These are phyloP conservation scores for Montipora efflorescens DNA, from an alignment of 64 coral and sea anemone species.

Conservation along the genomic window DNA sequence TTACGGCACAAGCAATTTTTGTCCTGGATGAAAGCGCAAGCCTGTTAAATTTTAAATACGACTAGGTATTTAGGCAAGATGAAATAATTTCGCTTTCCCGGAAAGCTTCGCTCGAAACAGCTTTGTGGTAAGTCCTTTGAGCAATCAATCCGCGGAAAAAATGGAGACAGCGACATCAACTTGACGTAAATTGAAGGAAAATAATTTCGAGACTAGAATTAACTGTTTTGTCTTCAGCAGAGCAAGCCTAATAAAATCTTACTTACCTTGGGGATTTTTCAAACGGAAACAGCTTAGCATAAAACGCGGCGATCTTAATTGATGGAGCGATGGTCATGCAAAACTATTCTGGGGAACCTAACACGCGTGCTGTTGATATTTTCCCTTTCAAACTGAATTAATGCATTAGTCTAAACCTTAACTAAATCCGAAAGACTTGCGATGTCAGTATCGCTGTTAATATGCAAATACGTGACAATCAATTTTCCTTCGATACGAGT, in stretches of 20 bases:
- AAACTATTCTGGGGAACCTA: no score
- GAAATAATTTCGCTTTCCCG: background rate
- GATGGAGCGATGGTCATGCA: no score
- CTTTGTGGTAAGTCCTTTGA: background rate
- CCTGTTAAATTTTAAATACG: background rate
- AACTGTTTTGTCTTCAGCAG: conserved; percentile 9
- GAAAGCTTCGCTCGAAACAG: background rate
- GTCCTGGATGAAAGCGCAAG: background rate
- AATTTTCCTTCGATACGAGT: conserved; percentile 15
- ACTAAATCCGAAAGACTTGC: background rate
- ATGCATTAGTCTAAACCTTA: background rate
- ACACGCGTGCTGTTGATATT: no score
- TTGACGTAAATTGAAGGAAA: background rate
- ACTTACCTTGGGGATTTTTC: conserved; percentile 30
- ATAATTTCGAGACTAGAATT: background rate
- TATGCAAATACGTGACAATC: conserved; percentile 35
- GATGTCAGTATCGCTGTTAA: background rate
- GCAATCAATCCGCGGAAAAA: no score
- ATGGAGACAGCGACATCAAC: no score
- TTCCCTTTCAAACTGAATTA: background rate
- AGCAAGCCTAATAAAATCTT: background rate
- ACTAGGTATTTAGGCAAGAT: background rate
- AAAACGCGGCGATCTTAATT: background rate
- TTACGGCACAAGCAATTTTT: background rate
- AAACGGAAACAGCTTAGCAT: background rate